phyloP scores from a whole-genome alignment of 1,140 invertebrate species.

The Tyrophagus putrescentiae region DNA sequence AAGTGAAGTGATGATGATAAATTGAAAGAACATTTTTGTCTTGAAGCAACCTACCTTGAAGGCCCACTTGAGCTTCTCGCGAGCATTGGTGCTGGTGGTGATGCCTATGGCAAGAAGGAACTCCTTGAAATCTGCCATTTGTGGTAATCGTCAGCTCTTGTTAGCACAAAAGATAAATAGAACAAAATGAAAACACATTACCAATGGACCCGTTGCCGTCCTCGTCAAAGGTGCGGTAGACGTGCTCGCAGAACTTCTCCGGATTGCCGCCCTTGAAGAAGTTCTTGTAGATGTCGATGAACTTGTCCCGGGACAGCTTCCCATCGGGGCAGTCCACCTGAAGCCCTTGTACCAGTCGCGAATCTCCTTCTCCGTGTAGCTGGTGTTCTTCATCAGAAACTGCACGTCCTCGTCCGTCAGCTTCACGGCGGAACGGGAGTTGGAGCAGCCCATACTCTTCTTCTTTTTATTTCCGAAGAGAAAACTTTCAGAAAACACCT shows the following conservation, averaged over 20 bases:
- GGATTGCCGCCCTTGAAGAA: constrained; percentile 97
- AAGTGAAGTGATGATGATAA: background rate
- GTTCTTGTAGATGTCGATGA: constrained; percentile 99
- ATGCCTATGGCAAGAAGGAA: constrained; percentile 95
- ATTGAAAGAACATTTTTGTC: background rate
- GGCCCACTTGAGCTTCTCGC: constrained; percentile 95
- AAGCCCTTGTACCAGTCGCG: constrained; percentile 96
- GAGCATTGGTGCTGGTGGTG: constrained; percentile 82
- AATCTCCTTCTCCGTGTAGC: constrained; percentile 89
- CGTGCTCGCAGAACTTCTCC: constrained; percentile 96
- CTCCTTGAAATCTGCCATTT: constrained; percentile 72
- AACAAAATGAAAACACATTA: constrained; percentile 43
- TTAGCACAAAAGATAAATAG: constrained; percentile 8
- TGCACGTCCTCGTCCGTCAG: constrained; percentile 91
- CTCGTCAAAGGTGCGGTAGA: constrained; percentile 97
- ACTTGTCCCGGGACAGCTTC: constrained; percentile 87
- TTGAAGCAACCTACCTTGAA: constrained; percentile 56
- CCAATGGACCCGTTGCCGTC: constrained; percentile 96
- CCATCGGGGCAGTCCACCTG: constrained; percentile 99
- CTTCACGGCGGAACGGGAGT: constrained; percentile 54
- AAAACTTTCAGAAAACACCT: no score
- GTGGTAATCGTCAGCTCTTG: background rate
- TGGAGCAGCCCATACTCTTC: constrained; percentile 92
- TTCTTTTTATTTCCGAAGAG: no score
- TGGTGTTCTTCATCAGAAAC: constrained; percentile 81